Percentiles rank a stretch among this genome's conserved stretches.
These are phyloP conservation scores for Rhinopithecus roxellana DNA, from an alignment of 2,113 vertebrate species.

Conservation along the genomic window DNA sequence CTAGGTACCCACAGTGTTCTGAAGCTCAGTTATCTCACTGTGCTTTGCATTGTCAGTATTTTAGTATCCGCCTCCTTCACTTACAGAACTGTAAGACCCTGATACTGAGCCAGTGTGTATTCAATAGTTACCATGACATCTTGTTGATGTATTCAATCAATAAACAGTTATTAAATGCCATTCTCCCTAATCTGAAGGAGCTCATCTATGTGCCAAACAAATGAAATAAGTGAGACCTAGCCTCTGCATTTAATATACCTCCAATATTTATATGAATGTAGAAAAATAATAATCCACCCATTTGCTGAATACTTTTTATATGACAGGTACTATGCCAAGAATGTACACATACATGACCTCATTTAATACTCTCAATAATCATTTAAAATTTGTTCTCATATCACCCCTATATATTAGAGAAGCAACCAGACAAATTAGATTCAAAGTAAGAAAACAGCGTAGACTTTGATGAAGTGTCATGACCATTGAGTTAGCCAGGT, in stretches of 20 bases:
- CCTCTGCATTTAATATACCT: neutral
- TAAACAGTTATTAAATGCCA: neutral
- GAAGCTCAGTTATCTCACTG: neutral
- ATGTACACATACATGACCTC: neutral
- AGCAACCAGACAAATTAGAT: neutral
- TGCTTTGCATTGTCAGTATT: neutral
- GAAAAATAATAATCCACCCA: too few relatives aligned
- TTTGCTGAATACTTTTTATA: neutral
- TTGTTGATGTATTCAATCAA: neutral
- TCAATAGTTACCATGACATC: rapidly evolving
- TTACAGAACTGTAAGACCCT: neutral
- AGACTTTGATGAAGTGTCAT: neutral
- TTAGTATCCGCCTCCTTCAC: neutral
- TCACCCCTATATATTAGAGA: neutral
- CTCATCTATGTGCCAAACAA: neutral
- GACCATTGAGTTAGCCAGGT: neutral
- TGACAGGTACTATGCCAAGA: neutral
- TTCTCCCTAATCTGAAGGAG: neutral
- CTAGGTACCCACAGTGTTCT: too few relatives aligned
- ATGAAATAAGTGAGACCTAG: neutral
- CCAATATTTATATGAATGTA: neutral
- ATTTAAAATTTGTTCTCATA: neutral
- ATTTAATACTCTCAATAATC: neutral
- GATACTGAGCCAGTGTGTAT: neutral
- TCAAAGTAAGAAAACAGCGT: neutral